Percentiles rank a stretch among this genome's conserved stretches.
Conservation (phyloP, 2,888 invertebrate genomes). For the Ochropacha duplaris region DNA sequence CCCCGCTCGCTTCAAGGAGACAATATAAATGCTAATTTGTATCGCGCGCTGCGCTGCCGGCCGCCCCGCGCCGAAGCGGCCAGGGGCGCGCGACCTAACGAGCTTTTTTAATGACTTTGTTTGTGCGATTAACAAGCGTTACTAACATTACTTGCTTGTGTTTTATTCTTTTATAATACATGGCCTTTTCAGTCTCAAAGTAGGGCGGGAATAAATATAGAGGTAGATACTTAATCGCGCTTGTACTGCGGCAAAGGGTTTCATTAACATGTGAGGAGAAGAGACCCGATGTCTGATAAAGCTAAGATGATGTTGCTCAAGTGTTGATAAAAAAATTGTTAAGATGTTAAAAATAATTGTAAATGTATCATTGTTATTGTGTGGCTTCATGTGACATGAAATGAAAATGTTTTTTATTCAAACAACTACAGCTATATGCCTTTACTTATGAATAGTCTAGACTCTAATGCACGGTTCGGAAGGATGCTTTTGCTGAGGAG, state of each 20-base stretch:
- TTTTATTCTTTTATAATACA: background rate
- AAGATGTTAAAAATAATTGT: no score
- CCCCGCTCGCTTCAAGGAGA: conserved; percentile 14
- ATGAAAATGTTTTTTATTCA: no score
- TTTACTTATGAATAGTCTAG: no score
- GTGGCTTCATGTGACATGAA: no score
- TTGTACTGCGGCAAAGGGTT: background rate
- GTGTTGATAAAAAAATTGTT: no score
- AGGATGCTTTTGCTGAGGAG: no score
- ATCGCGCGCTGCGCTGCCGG: conserved; percentile 9
- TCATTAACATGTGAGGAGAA: background rate
- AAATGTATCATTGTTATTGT: no score
- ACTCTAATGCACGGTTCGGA: no score
- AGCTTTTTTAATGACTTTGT: conserved; percentile 52
- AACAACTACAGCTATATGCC: no score
- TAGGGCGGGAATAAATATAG: background rate
- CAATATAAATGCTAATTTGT: conserved; percentile 58
- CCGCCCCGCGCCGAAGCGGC: conserved; percentile 10
- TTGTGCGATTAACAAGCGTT: conserved; percentile 37
- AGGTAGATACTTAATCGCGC: background rate
- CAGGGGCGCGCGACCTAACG: conserved; percentile 29
- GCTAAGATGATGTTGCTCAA: no score
- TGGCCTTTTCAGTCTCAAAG: background rate
- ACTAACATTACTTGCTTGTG: conserved; percentile 1
- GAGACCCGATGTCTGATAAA: no score